Conservation (phyloP, 1,140 invertebrate genomes). For the Plutomurus gul region DNA sequence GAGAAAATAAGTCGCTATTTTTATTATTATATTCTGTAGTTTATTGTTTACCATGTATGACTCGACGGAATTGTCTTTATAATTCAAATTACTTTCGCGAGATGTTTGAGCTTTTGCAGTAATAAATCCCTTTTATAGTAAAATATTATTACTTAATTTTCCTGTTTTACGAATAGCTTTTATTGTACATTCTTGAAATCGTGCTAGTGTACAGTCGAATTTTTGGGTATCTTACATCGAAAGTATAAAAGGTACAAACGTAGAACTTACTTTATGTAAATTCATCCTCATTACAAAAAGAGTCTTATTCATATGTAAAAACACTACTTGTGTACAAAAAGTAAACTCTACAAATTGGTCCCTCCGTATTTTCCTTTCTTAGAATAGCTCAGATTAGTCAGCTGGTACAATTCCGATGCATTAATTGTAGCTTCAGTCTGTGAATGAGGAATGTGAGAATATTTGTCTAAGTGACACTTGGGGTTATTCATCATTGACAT, state of each 20-base stretch:
- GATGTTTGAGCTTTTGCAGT: not conserved
- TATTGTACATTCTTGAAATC: too few species aligned
- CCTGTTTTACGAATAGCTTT: not conserved
- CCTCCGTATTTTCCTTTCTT: constrained; percentile 2
- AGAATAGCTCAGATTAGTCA: not conserved
- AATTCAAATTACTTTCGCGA: too few species aligned
- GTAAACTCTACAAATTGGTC: not conserved
- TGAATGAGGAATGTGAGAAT: not conserved
- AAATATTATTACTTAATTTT: not conserved
- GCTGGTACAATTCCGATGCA: constrained; percentile 13
- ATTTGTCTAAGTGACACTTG: not conserved
- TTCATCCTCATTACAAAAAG: not conserved
- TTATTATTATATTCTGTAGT: not conserved
- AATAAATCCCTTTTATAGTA: not conserved
- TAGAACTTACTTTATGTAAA: not conserved
- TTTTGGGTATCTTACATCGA: too few species aligned
- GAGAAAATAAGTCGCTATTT: constrained; percentile 1
- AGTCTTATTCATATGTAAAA: not conserved
- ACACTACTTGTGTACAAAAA: constrained; percentile 1
- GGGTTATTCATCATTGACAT: not conserved
- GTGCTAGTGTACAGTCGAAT: too few species aligned
- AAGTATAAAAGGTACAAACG: too few species aligned
- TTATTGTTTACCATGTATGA: not conserved
- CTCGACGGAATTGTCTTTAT: not conserved
- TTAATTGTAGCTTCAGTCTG: constrained; percentile 21